Evolutionary conservation across 2,888 invertebrate genomes (phyloP).

Genomic region (Lasiommata megera): DNA sequence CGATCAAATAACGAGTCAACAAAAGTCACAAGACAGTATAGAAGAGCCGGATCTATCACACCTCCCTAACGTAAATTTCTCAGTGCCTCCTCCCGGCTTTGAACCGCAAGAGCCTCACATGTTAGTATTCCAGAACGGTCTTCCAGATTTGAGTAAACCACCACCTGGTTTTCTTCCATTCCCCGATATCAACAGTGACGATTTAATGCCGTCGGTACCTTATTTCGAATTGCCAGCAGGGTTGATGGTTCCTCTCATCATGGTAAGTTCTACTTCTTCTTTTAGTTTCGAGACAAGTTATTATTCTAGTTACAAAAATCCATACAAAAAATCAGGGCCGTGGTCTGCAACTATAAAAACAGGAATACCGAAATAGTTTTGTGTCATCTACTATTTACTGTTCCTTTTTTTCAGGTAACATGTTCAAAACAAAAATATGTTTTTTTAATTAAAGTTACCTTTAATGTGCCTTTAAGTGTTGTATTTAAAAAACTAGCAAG

Average conservation of each 20-base stretch:
- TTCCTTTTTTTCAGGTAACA: too few species aligned
- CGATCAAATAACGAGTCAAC: constrained; percentile 60
- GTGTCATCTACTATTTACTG: too few species aligned
- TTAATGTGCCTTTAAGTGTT: too few species aligned
- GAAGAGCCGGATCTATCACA: constrained; percentile 60
- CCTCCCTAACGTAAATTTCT: constrained; percentile 72
- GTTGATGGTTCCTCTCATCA: constrained; percentile 97
- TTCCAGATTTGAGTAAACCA: constrained; percentile 92
- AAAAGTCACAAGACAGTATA: constrained; percentile 46
- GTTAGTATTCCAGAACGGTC: constrained; percentile 80
- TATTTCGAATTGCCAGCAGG: constrained; percentile 99
- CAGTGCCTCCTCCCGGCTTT: constrained; percentile 74
- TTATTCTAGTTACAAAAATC: background rate
- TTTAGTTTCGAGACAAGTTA: too few species aligned
- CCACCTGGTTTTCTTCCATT: constrained; percentile 89
- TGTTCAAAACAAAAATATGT: too few species aligned
- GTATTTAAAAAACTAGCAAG: too few species aligned
- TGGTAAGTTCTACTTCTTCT: constrained; percentile 76
- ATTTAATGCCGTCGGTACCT: constrained; percentile 93
- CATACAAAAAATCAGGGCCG: background rate
- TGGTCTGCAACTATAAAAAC: background rate
- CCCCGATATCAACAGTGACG: constrained; percentile 81
- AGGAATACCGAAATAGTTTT: background rate
- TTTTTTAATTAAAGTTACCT: too few species aligned
- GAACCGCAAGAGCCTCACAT: constrained; percentile 46